Percentiles rank a stretch among this genome's conserved stretches.
Conservation (phyloP, 2,888 invertebrate species). For the Mycalesis mineus region DNA sequence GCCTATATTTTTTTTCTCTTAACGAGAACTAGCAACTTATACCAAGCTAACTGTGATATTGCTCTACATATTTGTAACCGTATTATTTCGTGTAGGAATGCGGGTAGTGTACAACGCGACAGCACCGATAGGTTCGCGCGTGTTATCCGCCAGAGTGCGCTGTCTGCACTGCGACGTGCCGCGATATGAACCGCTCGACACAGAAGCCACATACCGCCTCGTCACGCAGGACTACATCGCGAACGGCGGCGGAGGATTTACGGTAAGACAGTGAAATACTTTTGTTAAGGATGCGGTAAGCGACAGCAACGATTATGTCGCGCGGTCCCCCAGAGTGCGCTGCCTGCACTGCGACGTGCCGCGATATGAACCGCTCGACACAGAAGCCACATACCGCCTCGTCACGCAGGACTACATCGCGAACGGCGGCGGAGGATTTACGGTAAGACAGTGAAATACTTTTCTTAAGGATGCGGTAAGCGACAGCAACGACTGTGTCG, state of each 20-base stretch:
- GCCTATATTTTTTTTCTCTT: no score
- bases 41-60: no score
- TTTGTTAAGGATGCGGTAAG: no score
- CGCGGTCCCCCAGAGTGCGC: conserved; percentile 75
- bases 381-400: conserved; percentile 79
- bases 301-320: conserved; percentile 74
- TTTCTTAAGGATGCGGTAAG: no score
- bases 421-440: conserved; percentile 84
- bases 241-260: conserved; percentile 84
- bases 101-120: conserved; percentile 80
- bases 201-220: conserved; percentile 79
- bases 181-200: conserved; percentile 77
- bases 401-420: conserved; percentile 80
- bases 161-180: conserved; percentile 83
- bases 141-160: conserved; percentile 73
- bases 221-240: conserved; percentile 80
- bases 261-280: no score
- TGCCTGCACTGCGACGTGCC: conserved; percentile 83
- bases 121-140: conserved; percentile 77
- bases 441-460: no score
- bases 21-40: no score
- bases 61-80: no score
- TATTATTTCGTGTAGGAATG: conserved; percentile 66
- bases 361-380: conserved; percentile 77
- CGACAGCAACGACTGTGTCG: conserved; percentile 74